These are phyloP conservation scores for Vanessa cardui DNA, from an alignment of 2,888 invertebrate genomes.

Conservation along the genomic window DNA sequence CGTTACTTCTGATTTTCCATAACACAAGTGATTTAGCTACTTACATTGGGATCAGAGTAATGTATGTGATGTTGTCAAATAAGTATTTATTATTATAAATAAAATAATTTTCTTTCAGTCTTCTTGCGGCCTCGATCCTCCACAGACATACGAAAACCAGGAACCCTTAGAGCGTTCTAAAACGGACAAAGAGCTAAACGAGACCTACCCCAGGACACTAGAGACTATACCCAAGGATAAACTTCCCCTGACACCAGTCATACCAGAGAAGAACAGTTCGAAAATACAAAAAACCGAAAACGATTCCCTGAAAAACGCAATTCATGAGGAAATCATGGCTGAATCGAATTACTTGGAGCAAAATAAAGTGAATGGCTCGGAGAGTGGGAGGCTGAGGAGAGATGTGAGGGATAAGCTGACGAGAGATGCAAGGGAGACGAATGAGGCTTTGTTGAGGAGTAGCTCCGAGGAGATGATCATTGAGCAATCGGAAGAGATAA, in stretches of 20 bases:
- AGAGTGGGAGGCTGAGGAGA: constrained; percentile 40
- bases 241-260: constrained; percentile 57
- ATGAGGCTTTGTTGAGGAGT: constrained; percentile 53
- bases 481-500: constrained; percentile 58
- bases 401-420: constrained; percentile 39
- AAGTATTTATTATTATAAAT: too few species aligned
- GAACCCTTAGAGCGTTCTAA: constrained; percentile 64
- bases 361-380: constrained; percentile 55
- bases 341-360: constrained; percentile 62
- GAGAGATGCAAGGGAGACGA: constrained; percentile 54
- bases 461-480: constrained; percentile 68
- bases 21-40: too few species aligned
- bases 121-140: constrained; percentile 69
- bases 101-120: constrained; percentile 54
- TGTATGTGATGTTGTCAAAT: too few species aligned
- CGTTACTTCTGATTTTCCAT: too few species aligned
- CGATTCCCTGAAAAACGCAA: constrained; percentile 52
- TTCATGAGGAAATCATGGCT: constrained; percentile 62
- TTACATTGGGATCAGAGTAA: too few species aligned
- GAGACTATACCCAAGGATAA: constrained; percentile 60
- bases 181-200: constrained; percentile 68
- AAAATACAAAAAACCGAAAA: constrained; percentile 59
- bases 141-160: constrained; percentile 71
- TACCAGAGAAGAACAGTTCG: constrained; percentile 60
- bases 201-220: constrained; percentile 58